A percentile compares a stretch with the other conserved stretches of the same genome.
These are phyloP conservation scores for Lepus timidus DNA, from an alignment of 2,113 vertebrate species.

Conservation along the genomic window DNA sequence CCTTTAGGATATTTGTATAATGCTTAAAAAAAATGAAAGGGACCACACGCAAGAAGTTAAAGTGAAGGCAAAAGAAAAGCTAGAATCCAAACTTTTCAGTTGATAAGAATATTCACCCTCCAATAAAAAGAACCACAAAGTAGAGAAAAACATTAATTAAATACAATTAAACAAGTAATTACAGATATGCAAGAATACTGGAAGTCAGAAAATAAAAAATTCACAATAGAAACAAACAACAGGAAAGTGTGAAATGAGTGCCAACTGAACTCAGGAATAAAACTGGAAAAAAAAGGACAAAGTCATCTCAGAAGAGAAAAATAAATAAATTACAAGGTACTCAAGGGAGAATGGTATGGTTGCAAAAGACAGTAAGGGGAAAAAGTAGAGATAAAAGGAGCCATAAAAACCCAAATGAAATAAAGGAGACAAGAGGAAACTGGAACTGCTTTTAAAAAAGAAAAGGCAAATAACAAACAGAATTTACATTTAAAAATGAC, in stretches of 20 bases:
- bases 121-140: background rate
- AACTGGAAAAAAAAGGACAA: slow-evolving; percentile 55
- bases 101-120: slow-evolving; percentile 6
- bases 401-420: slow-evolving; percentile 36
- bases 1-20: slow-evolving; percentile 2
- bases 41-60: slow-evolving; percentile 13
- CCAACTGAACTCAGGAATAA: slow-evolving; percentile 36
- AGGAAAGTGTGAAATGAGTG: slow-evolving; percentile 13
- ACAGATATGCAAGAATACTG: slow-evolving; percentile 40
- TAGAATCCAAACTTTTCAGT: slow-evolving; percentile 25
- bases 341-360: background rate
- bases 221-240: background rate
- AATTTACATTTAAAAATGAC: slow-evolving; percentile 31
- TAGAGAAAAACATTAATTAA: slow-evolving; percentile 22
- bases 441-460: background rate
- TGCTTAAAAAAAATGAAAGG: background rate
- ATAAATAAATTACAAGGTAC: background rate
- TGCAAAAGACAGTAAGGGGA: background rate
- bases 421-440: background rate
- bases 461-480: background rate
- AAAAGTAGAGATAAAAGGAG: slow-evolving; percentile 28
- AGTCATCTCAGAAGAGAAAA: slow-evolving; percentile 51
- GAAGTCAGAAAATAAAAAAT: slow-evolving; percentile 28
- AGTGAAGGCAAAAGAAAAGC: background rate
- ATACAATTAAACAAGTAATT: slow-evolving; percentile 47